Base-by-base conservation (phyloP, 1,140 invertebrate species). In the Sycophaga agraensis region DNA sequence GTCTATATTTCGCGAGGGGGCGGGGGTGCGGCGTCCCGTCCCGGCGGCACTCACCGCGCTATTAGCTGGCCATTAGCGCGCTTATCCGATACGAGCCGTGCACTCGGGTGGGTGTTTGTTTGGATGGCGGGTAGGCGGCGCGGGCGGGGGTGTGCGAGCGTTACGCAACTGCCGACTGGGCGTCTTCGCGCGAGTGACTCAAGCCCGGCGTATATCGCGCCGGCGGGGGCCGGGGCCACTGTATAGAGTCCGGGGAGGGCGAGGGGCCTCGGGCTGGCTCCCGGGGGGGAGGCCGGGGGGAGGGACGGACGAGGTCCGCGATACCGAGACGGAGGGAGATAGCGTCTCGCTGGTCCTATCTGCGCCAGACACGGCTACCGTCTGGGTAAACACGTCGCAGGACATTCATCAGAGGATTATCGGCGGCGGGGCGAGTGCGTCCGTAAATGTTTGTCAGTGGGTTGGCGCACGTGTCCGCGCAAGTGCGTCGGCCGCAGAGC, bases 321-420 rank as follows among this genome's bases (percentile, higher is more conserved):
- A 19, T 4, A n/a, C 4, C n/a, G 40, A 19, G 43, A 28, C 3
- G 4, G 45, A 21, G 31, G 3, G 11, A 31, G 28, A 31, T 4
- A 31, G 45, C 48, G 16, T 12, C 48, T 50, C 48, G 31, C 19
- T 28, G 9, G 48, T 40, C 34, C 50, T 53, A 53, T 53, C 34
- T 21, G 14, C 21, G 21, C 34, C 50, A 53, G 50, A 43, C 53
- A 28, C 40, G 67, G 69, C 70, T 76, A 72, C 70, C 71, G 74
- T 77, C 72, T 76, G 75, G 69, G 70, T 75, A 77, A 77, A 76
- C 71, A 76, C 69, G 67, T 70, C 66, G n/a, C 70, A 67, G 64
- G 66, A 73, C 71, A 77, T 74, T 73, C 72, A 76, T 77, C 77
- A 78, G 69, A 64, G 70, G 75, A 79, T 79, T 78, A 78, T 78